phyloP scores from a whole-genome alignment of 1,140 invertebrate genomes.

The Papilio polyxenes region DNA sequence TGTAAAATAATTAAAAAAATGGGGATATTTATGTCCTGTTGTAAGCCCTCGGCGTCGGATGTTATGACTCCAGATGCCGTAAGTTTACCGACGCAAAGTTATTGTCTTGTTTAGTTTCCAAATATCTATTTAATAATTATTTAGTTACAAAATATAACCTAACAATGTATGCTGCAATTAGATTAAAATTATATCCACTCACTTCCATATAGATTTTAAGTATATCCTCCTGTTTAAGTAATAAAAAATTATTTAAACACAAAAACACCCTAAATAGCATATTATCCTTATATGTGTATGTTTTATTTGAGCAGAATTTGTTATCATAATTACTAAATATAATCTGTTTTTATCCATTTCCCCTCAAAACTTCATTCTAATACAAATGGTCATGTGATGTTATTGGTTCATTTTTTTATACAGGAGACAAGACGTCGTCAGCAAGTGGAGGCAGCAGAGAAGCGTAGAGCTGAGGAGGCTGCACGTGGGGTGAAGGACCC shows the following conservation, averaged over 20 bases:
- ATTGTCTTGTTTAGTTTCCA: conserved; percentile 3
- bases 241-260: too few relatives aligned
- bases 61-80: conserved; percentile 75
- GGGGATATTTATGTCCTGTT: conserved; percentile 76
- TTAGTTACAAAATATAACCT: neutral
- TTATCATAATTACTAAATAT: too few relatives aligned
- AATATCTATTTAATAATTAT: neutral
- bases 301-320: too few relatives aligned
- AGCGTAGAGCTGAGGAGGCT: conserved; percentile 79
- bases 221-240: too few relatives aligned
- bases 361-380: too few relatives aligned
- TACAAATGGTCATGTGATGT: too few relatives aligned
- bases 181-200: too few relatives aligned
- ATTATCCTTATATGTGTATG: too few relatives aligned
- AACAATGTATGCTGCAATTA: too few relatives aligned
- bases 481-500: conserved; percentile 82
- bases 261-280: too few relatives aligned
- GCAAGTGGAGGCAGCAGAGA: conserved; percentile 82
- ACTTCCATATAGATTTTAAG: too few relatives aligned
- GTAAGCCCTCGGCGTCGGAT: conserved; percentile 73
- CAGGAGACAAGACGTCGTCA: conserved; percentile 82
- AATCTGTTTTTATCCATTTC: too few relatives aligned
- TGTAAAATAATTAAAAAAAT: conserved; percentile 52
- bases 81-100: conserved; percentile 51
- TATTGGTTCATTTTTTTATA: conserved; percentile 1